Evolutionary conservation across 64 coral and sea anemone genomes (phyloP), one percentile per base, ranked within the genome.

Genomic region (Orbicella faveolata): DNA sequence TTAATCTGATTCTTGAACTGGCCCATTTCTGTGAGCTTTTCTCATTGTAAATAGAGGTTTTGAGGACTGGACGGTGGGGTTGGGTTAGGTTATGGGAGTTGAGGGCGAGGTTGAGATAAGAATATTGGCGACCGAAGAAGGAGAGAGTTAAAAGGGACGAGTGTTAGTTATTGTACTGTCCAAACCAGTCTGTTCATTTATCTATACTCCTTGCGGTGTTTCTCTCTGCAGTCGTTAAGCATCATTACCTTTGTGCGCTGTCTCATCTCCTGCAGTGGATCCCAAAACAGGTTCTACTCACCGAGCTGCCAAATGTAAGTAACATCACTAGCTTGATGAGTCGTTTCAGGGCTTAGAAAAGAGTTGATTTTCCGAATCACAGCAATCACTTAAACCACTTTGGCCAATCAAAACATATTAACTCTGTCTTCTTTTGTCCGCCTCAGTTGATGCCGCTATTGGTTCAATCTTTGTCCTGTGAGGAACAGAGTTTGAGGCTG

Each of bases 201-300:
- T 18, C 33, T 9, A 6, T 39, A 26, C 11, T 85, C 5, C 11
- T 79, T 52, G 36, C 36, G 17, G 25, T 36, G 34, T 86, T 69
- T 64, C 63, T 23, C 36, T 61, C 12, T 65, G 72, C 73, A 99
- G 97, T 89, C 18, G 52, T 88, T n/a, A 99, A 99, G 66, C 91
- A 99, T 21, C 90, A 91, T 68, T 96, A 95, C 63, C 75, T 99
- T 9, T 93, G 90, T 89, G 97, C 97, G 0, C 53, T 99, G 55
- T 99, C 97, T 5, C 97, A 99, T 84, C 61, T 99, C 7, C 67
- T 99, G 4, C 97, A 94, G 21, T 99, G 97, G 97, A 73, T 99
- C 55, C 97, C 97, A 23, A 99, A 96, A 87, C 97, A 99, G 44
- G 97, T 99, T 75, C 86, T 99, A 8, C 88, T 99, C 61, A 83